Conservation (phyloP, 2,113 vertebrate species). For the Hyperopisus bebe region DNA sequence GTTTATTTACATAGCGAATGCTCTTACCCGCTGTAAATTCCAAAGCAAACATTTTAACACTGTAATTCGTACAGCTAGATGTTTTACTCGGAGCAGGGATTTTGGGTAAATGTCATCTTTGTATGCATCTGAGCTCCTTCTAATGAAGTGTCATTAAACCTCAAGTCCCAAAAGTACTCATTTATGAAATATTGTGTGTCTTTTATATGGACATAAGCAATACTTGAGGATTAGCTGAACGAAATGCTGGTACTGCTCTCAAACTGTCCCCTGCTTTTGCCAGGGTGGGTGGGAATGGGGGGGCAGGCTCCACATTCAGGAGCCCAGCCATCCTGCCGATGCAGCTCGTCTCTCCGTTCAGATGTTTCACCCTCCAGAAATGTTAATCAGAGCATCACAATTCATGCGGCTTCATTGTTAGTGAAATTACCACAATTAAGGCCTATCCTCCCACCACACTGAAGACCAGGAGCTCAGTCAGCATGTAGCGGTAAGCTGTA, state of each 20-base stretch:
- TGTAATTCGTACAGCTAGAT: not conserved
- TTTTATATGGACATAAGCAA: not conserved
- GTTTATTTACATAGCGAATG: not conserved
- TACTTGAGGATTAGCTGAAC: not conserved
- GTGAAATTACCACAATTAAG: constrained; percentile 47
- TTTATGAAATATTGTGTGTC: not conserved
- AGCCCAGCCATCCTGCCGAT: not conserved
- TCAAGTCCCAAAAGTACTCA: not conserved
- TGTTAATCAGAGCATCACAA: constrained; percentile 43
- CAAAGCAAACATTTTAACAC: not conserved
- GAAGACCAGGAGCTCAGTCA: constrained; percentile 32
- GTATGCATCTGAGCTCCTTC: not conserved
- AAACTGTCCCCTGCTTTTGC: not conserved
- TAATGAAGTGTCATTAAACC: not conserved
- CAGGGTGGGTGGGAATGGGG: not conserved
- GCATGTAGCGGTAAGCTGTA: not conserved
- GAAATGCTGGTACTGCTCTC: not conserved
- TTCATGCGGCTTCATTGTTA: constrained; percentile 46
- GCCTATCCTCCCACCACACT: constrained; percentile 35
- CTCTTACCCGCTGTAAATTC: not conserved
- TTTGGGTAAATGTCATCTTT: not conserved
- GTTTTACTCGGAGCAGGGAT: not conserved
- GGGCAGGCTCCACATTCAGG: not conserved
- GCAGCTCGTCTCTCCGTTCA: not conserved
- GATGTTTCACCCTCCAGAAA: constrained; percentile 1